Evolutionary conservation across 30 jellyfish, hydroid and myxozoan species (phyloP), one percentile per base, ranked within the genome.

Genomic region (Pseudorhiza aurosa): DNA sequence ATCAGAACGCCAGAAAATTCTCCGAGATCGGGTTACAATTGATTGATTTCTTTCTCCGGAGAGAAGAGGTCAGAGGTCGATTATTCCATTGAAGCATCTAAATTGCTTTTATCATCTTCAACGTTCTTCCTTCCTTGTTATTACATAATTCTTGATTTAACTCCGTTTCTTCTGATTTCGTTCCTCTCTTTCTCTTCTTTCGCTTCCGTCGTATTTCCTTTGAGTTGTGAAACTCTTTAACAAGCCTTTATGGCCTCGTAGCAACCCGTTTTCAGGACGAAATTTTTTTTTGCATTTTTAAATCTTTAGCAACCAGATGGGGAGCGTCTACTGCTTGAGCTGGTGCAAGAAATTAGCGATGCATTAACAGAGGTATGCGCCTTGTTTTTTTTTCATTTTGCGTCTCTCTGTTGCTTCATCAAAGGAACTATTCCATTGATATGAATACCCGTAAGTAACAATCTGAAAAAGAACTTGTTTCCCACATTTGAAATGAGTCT

Each of bases 291-390:
- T 39, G 10, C 50, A 12, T 46, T 6, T 4, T 25, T 44, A 9
- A 33, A 35, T 0, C 80, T 77, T 18, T 37, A 92, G 98, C 98
- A 92, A 92, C 95, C 98, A 2, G 98, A 92, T 14, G 98, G 98
- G 12, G 96, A 92, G 31, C 87, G 81, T 35, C 58, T 85, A 24
- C 43, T 92, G 45, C 71, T 64, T n/a, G 98, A 92, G 31, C 77
- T 92, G 22, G 75, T 92, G 26, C 94, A 75, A 65, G 98, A 92
- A 65, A 78, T 92, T 5, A 63, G 95, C 6, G 98, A 92, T 55
- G 77, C 91, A 8, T 45, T 92, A 33, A 94, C 95, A 15, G 98
- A 92, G 96, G 98, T 84, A 30, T 21, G 82, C 50, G 7, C 12
- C 12, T 12, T 12, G 7, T 39, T 39, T 5, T 39, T 12, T 12